Conservation (phyloP, 2,113 vertebrate species). For the Crotalus tigris region DNA sequence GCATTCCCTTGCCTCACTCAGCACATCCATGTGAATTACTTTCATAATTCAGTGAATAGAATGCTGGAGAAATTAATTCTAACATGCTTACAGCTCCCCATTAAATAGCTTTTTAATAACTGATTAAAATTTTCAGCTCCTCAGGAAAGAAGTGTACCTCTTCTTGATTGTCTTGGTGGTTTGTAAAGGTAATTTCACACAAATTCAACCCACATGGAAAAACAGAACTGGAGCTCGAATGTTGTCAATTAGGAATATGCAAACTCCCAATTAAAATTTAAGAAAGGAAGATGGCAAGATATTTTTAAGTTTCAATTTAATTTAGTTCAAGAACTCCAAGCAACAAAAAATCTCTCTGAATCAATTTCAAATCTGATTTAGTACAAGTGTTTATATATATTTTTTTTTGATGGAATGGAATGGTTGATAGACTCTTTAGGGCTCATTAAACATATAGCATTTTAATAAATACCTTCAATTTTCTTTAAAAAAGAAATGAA, state of each 20-base stretch:
- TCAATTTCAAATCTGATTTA: background rate
- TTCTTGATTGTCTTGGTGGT: background rate
- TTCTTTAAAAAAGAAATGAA: background rate
- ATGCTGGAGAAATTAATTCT: background rate
- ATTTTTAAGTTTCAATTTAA: background rate
- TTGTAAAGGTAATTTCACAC: background rate
- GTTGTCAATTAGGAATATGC: background rate
- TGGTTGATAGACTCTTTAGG: background rate
- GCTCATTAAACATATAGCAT: background rate
- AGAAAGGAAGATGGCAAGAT: background rate
- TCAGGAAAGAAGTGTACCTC: background rate
- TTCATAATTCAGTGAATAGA: background rate
- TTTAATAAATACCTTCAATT: background rate
- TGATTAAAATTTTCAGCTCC: background rate
- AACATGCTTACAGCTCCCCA: background rate
- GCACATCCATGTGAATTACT: background rate
- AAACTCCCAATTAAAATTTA: background rate
- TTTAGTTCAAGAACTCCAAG: background rate
- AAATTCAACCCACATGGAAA: background rate
- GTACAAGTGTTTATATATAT: background rate
- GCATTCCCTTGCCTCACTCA: background rate
- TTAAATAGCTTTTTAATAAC: background rate
- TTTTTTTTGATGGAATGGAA: background rate
- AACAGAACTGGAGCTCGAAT: background rate
- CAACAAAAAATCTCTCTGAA: background rate